Evolutionary conservation across 2,113 vertebrate genomes (phyloP).

Genomic region (Thamnaconus septentrionalis): DNA sequence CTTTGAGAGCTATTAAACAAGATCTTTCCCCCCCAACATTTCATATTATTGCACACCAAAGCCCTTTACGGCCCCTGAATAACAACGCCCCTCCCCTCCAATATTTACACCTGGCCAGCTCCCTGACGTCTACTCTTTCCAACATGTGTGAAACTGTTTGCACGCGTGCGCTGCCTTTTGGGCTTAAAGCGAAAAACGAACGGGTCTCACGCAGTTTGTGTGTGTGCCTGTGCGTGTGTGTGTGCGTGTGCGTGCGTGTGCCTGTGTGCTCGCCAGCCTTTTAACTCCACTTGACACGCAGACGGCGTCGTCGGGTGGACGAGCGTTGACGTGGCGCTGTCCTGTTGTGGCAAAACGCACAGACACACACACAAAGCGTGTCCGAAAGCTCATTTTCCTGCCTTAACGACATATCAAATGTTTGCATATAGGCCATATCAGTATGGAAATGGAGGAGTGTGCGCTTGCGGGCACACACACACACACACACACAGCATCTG

Average conservation of each 20-base stretch:
- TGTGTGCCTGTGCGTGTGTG: no score
- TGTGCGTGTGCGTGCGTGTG: no score
- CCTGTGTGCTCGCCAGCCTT: slow-evolving; percentile 25
- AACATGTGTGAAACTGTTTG: slow-evolving; percentile 8
- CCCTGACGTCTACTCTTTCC: slow-evolving; percentile 4
- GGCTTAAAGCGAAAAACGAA: no score
- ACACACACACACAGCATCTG: slow-evolving; percentile 38
- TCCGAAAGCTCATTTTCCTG: slow-evolving; percentile 69
- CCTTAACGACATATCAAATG: slow-evolving; percentile 72
- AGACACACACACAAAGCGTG: slow-evolving; percentile 16
- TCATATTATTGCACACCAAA: slow-evolving; percentile 60
- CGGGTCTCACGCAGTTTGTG: no score
- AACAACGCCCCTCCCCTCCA: slow-evolving; percentile 16
- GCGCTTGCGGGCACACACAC: slow-evolving; percentile 19
- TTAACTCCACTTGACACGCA: slow-evolving; percentile 20
- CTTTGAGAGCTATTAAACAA: slow-evolving; percentile 66
- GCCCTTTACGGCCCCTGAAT: slow-evolving; percentile 43
- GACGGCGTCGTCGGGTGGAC: slow-evolving; percentile 22
- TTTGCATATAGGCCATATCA: slow-evolving; percentile 72
- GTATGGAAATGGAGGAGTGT: slow-evolving; percentile 62
- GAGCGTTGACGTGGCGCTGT: no score
- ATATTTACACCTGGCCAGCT: slow-evolving; percentile 43
- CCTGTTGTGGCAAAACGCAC: background rate
- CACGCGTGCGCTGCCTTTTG: background rate
- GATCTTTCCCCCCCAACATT: slow-evolving; percentile 45